These are phyloP conservation scores for Trisateles emortualis DNA, from an alignment of 2,888 invertebrate genomes.

Conservation along the genomic window DNA sequence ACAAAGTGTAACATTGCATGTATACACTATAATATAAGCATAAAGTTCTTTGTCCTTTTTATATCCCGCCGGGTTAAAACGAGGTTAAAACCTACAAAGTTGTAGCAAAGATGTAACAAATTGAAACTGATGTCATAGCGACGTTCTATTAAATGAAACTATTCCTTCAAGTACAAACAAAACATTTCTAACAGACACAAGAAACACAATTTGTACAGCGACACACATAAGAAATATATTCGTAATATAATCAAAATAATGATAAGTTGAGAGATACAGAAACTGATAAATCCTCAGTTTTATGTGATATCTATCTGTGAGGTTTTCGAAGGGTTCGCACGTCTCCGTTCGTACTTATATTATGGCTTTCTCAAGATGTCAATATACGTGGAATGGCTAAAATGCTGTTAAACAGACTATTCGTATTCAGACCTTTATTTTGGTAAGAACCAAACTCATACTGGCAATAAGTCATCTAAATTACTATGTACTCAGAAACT, in stretches of 20 bases:
- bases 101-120: constrained; percentile 24
- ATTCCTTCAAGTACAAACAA: constrained; percentile 14
- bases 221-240: constrained; percentile 39
- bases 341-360: constrained; percentile 30
- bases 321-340: constrained; percentile 23
- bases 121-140: constrained; percentile 35
- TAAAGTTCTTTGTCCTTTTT: constrained; percentile 13
- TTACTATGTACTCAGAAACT: constrained; percentile 38
- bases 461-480: constrained; percentile 61
- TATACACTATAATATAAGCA: constrained; percentile 24
- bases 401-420: constrained; percentile 56
- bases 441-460: constrained; percentile 50
- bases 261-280: constrained; percentile 9
- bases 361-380: constrained; percentile 37
- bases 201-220: constrained; percentile 17
- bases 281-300: constrained; percentile 34
- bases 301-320: constrained; percentile 25
- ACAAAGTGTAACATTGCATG: constrained; percentile 5
- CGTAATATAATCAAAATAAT: constrained; percentile 27
- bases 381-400: constrained; percentile 40
- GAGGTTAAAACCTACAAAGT: constrained; percentile 41
- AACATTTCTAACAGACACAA: constrained; percentile 8
- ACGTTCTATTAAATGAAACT: constrained; percentile 18
- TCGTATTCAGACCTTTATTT: constrained; percentile 69
- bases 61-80: constrained; percentile 23